These are phyloP conservation scores for Zaprionus capensis DNA, from an alignment of 1,140 invertebrate genomes.

Conservation along the genomic window DNA sequence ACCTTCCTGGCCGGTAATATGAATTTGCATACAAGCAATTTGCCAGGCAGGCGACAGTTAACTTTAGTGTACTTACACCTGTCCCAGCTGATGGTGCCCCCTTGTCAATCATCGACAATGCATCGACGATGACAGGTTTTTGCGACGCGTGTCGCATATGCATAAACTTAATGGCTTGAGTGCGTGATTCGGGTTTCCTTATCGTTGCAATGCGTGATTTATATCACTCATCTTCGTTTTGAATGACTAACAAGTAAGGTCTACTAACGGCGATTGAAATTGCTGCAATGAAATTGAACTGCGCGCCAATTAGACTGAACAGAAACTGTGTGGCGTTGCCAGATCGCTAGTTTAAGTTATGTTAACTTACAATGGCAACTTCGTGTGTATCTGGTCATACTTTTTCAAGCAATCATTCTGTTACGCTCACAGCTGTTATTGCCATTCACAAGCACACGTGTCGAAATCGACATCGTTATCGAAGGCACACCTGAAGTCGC, in stretches of 20 bases:
- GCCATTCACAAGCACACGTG: constrained; percentile 23
- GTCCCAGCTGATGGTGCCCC: not conserved
- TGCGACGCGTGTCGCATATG: constrained; percentile 49
- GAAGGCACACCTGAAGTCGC: constrained; percentile 49
- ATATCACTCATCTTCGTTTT: constrained; percentile 37
- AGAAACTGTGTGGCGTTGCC: not conserved
- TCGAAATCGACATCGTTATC: constrained; percentile 18
- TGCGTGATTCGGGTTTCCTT: constrained; percentile 65
- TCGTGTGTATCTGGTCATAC: constrained; percentile 12
- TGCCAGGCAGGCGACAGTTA: constrained; percentile 13
- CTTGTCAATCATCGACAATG: constrained; percentile 32
- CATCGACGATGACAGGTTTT: constrained; percentile 37
- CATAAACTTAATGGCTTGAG: constrained; percentile 49
- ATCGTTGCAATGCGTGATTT: constrained; percentile 50
- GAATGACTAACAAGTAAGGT: constrained; percentile 38
- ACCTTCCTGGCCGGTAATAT: constrained; percentile 40
- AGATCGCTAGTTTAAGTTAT: not conserved
- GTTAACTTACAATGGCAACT: constrained; percentile 22
- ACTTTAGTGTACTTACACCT: constrained; percentile 11
- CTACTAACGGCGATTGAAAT: constrained; percentile 5
- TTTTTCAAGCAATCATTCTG: constrained; percentile 4
- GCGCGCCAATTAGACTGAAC: not conserved
- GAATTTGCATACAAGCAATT: constrained; percentile 48
- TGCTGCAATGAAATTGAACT: not conserved
- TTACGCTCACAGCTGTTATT: constrained; percentile 26